Percentiles rank a stretch among this genome's conserved stretches.
Conservation (phyloP, 2,113 vertebrate species). For the Pelecanoides urinatrix region DNA sequence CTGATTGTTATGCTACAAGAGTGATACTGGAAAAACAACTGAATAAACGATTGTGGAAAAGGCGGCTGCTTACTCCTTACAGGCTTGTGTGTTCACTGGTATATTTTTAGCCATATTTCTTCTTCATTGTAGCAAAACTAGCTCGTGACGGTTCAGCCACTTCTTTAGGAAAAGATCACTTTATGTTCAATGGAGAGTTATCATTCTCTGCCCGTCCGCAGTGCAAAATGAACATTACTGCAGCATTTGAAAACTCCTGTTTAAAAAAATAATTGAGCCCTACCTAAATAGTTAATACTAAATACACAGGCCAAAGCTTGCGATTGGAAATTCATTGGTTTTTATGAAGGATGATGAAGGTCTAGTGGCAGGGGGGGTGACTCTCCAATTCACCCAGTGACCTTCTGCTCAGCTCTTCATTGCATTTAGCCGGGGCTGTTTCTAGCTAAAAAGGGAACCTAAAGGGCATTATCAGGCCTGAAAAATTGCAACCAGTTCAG, state of each 20-base stretch:
- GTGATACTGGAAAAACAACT: background rate
- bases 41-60: background rate
- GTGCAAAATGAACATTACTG: background rate
- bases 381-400: background rate
- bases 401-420: background rate
- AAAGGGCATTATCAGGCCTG: background rate
- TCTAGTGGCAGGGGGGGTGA: background rate
- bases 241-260: background rate
- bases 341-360: background rate
- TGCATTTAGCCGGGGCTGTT: background rate
- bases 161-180: background rate
- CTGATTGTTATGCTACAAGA: background rate
- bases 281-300: background rate
- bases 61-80: background rate
- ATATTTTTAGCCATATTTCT: background rate
- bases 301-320: background rate
- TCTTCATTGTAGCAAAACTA: background rate
- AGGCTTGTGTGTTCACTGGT: background rate
- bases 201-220: fast-evolving
- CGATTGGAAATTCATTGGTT: background rate
- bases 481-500: background rate
- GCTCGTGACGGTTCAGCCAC: background rate
- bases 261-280: background rate
- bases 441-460: background rate
- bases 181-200: background rate